Conservation (phyloP, 1,140 invertebrate genomes). For the Aphelinus certus region DNA sequence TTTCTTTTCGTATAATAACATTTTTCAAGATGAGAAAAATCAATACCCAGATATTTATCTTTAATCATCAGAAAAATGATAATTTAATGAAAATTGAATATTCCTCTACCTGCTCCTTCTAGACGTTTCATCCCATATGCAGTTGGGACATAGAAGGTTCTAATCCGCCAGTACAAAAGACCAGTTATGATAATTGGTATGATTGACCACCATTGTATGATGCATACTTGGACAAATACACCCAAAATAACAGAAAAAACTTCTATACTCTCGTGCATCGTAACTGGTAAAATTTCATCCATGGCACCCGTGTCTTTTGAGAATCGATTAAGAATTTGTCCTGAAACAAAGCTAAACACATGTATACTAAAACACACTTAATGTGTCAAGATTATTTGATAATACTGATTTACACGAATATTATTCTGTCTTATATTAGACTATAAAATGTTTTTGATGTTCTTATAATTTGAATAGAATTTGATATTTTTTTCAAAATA, state of each 20-base stretch:
- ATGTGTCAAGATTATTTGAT: neutral
- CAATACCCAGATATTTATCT: neutral
- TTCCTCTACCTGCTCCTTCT: slow-evolving; percentile 78
- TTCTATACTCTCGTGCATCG: slow-evolving; percentile 77
- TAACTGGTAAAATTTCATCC: slow-evolving; percentile 83
- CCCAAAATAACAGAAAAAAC: slow-evolving; percentile 70
- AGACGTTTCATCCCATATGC: slow-evolving; percentile 84
- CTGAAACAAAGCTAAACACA: slow-evolving; percentile 74
- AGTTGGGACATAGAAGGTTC: slow-evolving; percentile 79
- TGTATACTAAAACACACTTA: slow-evolving; percentile 75
- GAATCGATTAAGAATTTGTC: slow-evolving; percentile 85
- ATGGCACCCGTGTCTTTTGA: slow-evolving; percentile 85
- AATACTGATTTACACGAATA: no score
- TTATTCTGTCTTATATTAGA: no score
- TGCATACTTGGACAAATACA: slow-evolving; percentile 73
- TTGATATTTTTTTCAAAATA: neutral
- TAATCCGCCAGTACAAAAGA: slow-evolving; percentile 73
- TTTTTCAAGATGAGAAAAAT: neutral
- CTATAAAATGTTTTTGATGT: no score
- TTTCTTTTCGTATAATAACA: neutral
- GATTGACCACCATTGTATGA: slow-evolving; percentile 81
- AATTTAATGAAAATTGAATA: neutral
- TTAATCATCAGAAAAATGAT: neutral
- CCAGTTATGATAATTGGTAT: slow-evolving; percentile 74
- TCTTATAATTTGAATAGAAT: neutral